Percentiles rank a stretch among this genome's conserved stretches.
Evolutionary conservation across 1,140 invertebrate genomes (phyloP).

Genomic region (Trichomalopsis sarcophagae): DNA sequence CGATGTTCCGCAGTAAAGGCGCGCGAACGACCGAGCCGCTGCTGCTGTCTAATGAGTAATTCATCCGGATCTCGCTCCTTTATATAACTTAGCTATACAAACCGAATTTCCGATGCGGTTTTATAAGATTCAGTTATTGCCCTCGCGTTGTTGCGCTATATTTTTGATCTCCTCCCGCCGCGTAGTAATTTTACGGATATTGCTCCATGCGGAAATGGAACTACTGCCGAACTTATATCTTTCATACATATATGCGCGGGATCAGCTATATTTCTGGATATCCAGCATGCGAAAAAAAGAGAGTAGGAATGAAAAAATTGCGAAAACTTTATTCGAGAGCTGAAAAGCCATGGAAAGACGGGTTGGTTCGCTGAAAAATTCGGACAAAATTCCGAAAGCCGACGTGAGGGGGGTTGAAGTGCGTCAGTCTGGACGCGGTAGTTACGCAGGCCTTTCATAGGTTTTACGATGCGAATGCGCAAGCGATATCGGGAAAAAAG

Average conservation of each 20-base stretch:
- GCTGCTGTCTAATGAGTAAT: background rate
- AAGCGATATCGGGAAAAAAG: background rate
- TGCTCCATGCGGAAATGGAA: background rate
- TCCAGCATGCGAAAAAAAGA: background rate
- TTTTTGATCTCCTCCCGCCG: background rate
- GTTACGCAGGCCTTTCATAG: background rate
- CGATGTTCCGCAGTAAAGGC: background rate
- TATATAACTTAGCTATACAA: constrained; percentile 1
- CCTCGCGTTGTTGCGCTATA: background rate
- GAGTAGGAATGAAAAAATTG: background rate
- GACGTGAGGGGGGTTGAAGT: background rate
- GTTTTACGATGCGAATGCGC: background rate
- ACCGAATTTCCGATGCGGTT: background rate
- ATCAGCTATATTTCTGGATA: background rate
- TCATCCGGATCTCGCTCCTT: background rate
- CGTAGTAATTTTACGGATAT: background rate
- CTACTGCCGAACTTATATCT: background rate
- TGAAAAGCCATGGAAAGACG: background rate
- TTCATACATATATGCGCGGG: background rate
- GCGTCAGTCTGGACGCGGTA: background rate
- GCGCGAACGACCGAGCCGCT: background rate
- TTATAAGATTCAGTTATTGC: background rate
- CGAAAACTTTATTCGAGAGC: background rate
- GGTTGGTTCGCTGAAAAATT: background rate
- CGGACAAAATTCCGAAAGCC: background rate